phyloP scores from a whole-genome alignment of 2,113 vertebrate species.

The Calypte anna region DNA sequence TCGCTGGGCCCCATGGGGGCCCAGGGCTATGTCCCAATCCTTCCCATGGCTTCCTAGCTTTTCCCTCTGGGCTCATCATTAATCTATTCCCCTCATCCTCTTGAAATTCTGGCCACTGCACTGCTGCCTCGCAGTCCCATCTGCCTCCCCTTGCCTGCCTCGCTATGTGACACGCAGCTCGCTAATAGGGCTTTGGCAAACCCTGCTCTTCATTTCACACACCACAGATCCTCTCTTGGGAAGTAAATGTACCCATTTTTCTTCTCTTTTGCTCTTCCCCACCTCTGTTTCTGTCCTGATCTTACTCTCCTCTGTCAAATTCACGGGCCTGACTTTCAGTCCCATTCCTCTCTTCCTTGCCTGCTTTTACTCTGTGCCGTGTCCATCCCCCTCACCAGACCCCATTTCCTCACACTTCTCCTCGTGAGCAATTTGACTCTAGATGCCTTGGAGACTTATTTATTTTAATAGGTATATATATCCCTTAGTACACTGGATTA shows the following conservation, averaged over 20 bases:
- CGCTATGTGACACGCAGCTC: accelerated
- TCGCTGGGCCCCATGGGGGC: background rate
- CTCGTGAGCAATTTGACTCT: background rate
- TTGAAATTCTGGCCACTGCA: accelerated
- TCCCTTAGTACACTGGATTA: conserved; percentile 9
- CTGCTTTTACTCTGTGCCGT: accelerated
- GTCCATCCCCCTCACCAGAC: background rate
- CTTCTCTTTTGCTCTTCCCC: background rate
- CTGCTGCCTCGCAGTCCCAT: background rate
- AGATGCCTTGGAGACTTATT: background rate
- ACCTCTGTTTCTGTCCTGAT: background rate
- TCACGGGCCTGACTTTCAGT: background rate
- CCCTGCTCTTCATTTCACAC: background rate
- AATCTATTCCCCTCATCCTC: accelerated
- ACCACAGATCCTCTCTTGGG: background rate
- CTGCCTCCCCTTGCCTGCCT: background rate
- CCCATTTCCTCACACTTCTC: background rate
- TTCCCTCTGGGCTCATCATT: background rate
- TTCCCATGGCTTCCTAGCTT: background rate
- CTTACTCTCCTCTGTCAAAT: background rate
- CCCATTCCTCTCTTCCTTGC: background rate
- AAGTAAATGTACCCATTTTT: accelerated
- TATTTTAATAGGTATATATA: conserved; percentile 7
- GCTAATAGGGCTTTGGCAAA: accelerated
- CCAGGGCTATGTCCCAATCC: background rate